Conservation (phyloP, 2,113 vertebrate genomes). For the Herpailurus yagouaroundi region DNA sequence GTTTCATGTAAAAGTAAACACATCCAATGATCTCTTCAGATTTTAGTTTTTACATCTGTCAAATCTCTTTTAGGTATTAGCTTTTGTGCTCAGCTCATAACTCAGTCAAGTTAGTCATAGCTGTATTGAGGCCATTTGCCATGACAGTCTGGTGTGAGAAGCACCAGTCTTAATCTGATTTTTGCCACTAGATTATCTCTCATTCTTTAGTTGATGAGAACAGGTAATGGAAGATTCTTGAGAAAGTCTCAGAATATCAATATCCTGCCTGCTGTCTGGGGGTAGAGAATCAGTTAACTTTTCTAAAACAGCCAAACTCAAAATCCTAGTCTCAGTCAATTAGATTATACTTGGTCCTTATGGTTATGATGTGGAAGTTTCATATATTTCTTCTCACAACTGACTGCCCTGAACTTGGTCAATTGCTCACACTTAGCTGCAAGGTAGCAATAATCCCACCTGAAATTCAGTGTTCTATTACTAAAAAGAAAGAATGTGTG, state of each 20-base stretch:
- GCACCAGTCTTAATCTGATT: neutral
- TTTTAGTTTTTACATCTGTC: neutral
- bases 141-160: neutral
- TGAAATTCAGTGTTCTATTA: neutral
- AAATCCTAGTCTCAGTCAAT: neutral
- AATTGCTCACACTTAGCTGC: neutral
- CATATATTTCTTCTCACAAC: neutral
- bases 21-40: neutral
- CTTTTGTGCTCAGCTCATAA: neutral
- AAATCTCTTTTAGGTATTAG: neutral
- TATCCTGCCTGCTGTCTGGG: neutral
- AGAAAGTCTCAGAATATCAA: neutral
- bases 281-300: neutral
- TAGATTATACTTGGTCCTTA: neutral
- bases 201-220: neutral
- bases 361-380: neutral
- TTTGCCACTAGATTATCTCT: neutral
- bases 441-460: neutral
- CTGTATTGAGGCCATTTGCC: neutral
- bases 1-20: neutral
- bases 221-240: neutral
- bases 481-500: neutral
- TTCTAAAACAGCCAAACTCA: neutral
- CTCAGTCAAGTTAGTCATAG: neutral
- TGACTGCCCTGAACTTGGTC: neutral